Percentiles rank a stretch among this genome's conserved stretches.
phyloP scores from a whole-genome alignment of 1,140 invertebrate genomes.

The Trachymyrmex cornetzi region DNA sequence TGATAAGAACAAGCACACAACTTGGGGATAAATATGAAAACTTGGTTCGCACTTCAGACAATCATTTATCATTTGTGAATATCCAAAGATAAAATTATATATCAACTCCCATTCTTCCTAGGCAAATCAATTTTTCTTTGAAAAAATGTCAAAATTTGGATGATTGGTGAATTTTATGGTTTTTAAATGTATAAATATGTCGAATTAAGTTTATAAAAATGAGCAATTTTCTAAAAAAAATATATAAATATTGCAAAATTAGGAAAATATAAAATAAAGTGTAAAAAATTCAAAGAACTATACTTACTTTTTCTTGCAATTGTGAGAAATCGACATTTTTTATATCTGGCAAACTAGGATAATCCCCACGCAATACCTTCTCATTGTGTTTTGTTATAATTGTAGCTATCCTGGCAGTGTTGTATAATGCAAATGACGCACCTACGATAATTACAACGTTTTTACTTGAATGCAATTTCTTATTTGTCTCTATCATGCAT shows the following conservation, averaged over 20 bases:
- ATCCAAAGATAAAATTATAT: conserved; percentile 89
- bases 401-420: conserved; percentile 89
- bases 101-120: conserved; percentile 92
- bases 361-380: conserved; percentile 85
- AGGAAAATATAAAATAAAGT: background rate
- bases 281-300: conserved; percentile 23
- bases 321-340: conserved; percentile 88
- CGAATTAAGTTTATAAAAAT: conserved; percentile 54
- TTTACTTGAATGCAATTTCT: conserved; percentile 37
- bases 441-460: conserved; percentile 83
- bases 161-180: background rate
- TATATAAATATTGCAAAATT: conserved; percentile 37
- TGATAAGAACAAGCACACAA: conserved; percentile 89
- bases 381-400: conserved; percentile 88
- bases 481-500: background rate
- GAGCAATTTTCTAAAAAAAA: background rate
- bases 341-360: conserved; percentile 87
- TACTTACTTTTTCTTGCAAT: conserved; percentile 88
- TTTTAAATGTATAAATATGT: conserved; percentile 25
- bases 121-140: conserved; percentile 56
- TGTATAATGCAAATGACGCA: conserved; percentile 91
- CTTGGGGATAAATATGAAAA: conserved; percentile 88
- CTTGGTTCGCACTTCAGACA: conserved; percentile 85
- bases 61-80: conserved; percentile 88
- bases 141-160: background rate